Evolutionary conservation across 2,797 vertebrate species (phyloP).

Genomic region (Vireo griseus): DNA sequence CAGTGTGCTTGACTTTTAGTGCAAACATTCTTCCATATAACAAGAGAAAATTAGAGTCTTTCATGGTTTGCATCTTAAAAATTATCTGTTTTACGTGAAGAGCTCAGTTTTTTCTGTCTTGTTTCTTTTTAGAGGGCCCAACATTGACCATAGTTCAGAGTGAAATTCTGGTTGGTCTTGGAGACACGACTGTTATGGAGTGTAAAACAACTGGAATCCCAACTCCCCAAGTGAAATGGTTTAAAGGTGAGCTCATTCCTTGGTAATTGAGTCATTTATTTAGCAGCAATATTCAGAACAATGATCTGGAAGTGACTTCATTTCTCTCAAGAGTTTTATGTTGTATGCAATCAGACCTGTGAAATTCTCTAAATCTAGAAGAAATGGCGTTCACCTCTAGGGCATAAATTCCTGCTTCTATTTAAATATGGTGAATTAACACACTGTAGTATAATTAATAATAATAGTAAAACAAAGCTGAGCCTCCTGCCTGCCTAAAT

Average conservation of each 20-base stretch:
- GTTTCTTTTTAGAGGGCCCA: constrained; percentile 81
- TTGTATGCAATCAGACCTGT: not conserved
- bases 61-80: not conserved
- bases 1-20: not conserved
- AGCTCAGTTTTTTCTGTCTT: not conserved
- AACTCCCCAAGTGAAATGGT: constrained; percentile 87
- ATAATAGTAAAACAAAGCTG: not conserved
- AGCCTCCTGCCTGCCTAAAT: not conserved
- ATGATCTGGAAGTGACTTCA: not conserved
- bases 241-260: constrained; percentile 85
- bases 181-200: constrained; percentile 86
- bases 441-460: not conserved
- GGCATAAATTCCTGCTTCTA: not conserved
- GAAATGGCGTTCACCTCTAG: not conserved
- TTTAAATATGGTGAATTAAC: not conserved
- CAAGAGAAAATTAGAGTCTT: not conserved
- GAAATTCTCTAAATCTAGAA: not conserved
- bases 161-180: constrained; percentile 86
- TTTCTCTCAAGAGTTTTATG: constrained; percentile 28
- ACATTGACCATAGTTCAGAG: constrained; percentile 78
- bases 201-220: constrained; percentile 88
- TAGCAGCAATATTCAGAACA: not conserved
- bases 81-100: not conserved
- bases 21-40: not conserved
- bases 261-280: not conserved